phyloP scores from a whole-genome alignment of 2,113 vertebrate species.

The Anguilla rostrata region DNA sequence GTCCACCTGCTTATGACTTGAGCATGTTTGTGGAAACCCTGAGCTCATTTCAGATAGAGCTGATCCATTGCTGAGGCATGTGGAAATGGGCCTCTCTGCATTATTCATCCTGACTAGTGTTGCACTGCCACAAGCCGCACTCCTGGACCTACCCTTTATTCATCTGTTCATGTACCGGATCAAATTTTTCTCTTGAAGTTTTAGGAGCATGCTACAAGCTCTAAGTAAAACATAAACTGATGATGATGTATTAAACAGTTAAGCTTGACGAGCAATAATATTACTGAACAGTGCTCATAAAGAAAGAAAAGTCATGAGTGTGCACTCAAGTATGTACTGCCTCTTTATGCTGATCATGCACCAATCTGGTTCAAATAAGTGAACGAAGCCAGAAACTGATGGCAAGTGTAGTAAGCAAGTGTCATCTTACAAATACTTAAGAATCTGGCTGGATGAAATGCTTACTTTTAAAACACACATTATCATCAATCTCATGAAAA shows the following conservation, averaged over 20 bases:
- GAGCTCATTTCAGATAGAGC: not conserved
- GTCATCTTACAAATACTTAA: too few relatives aligned
- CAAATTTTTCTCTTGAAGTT: not conserved
- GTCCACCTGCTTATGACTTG: not conserved
- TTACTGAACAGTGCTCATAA: too few relatives aligned
- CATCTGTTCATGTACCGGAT: not conserved
- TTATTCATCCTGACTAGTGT: not conserved
- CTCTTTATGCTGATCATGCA: not conserved
- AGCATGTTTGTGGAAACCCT: not conserved
- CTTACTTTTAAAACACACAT: too few relatives aligned
- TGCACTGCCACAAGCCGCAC: not conserved
- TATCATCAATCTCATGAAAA: too few relatives aligned
- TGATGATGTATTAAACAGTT: too few relatives aligned
- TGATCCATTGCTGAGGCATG: not conserved
- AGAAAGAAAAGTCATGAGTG: too few relatives aligned
- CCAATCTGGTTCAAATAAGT: not conserved
- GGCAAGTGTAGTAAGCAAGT: too few relatives aligned
- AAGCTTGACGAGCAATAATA: too few relatives aligned
- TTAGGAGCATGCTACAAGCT: not conserved
- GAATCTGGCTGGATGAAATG: too few relatives aligned
- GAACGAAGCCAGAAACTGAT: not conserved
- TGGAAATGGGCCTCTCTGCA: not conserved
- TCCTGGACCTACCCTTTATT: not conserved
- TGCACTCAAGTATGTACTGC: too few relatives aligned
- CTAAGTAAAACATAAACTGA: too few relatives aligned